Evolutionary conservation across 2,113 vertebrate species (phyloP).

Genomic region (Peromyscus leucopus): DNA sequence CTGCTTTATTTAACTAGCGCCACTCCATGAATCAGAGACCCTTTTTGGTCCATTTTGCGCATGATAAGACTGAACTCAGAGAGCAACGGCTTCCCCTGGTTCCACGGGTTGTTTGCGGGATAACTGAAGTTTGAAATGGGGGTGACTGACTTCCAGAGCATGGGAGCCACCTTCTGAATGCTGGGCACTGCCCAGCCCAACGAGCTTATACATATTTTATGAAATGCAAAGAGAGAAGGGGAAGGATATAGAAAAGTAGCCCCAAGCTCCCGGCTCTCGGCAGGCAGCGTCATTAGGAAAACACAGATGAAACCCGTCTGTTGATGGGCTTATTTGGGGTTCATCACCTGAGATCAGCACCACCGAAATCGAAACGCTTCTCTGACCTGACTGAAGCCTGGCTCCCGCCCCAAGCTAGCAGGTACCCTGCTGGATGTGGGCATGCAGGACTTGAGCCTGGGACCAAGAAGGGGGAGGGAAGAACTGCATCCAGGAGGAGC

Average conservation of each 20-base stretch:
- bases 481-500: neutral
- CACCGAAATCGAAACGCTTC: neutral
- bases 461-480: neutral
- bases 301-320: slow-evolving; percentile 38
- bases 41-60: neutral
- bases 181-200: neutral
- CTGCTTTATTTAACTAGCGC: neutral
- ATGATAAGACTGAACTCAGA: neutral
- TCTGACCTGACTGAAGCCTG: neutral
- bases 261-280: neutral
- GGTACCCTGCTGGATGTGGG: neutral
- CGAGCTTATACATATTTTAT: neutral
- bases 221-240: neutral
- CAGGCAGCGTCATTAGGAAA: slow-evolving; percentile 35
- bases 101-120: neutral
- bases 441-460: neutral
- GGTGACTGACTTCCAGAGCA: neutral
- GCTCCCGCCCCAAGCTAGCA: neutral
- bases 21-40: neutral
- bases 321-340: slow-evolving; percentile 57
- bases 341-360: slow-evolving; percentile 37
- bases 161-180: neutral
- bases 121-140: neutral
- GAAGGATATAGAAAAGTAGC: neutral
- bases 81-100: neutral